phyloP scores from a whole-genome alignment of 2,888 invertebrate genomes.

The Tetropium fuscum region DNA sequence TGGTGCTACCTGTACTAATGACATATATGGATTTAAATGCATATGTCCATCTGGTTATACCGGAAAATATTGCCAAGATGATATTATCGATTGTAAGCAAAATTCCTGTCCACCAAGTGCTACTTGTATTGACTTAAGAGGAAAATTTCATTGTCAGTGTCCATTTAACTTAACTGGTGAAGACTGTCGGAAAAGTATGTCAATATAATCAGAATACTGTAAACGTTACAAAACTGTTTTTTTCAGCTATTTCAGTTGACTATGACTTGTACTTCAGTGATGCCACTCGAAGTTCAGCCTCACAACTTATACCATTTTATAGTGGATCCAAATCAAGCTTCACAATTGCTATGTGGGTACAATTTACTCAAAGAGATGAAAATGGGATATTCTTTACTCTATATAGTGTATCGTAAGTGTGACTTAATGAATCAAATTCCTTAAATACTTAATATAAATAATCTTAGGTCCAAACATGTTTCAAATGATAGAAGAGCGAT shows the following conservation, averaged over 20 bases:
- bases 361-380: slow-evolving; percentile 91
- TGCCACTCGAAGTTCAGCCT: slow-evolving; percentile 89
- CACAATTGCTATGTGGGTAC: slow-evolving; percentile 96
- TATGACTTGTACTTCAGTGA: slow-evolving; percentile 97
- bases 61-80: slow-evolving; percentile 88
- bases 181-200: slow-evolving; percentile 93
- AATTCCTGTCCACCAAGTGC: slow-evolving; percentile 95
- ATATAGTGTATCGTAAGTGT: slow-evolving; percentile 83
- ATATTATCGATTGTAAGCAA: slow-evolving; percentile 92
- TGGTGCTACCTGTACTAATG: slow-evolving; percentile 91
- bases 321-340: slow-evolving; percentile 81
- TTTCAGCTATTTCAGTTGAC: slow-evolving; percentile 95
- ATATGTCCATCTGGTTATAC: slow-evolving; percentile 84
- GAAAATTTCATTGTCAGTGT: slow-evolving; percentile 95
- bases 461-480: slow-evolving; percentile 80
- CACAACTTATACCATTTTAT: slow-evolving; percentile 92
- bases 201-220: slow-evolving; percentile 42
- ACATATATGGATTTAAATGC: slow-evolving; percentile 88
- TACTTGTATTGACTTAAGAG: slow-evolving; percentile 90
- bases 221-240: slow-evolving; percentile 3
- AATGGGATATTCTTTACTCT: slow-evolving; percentile 94
- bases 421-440: slow-evolving; percentile 1
- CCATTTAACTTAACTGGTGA: slow-evolving; percentile 97
- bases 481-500: slow-evolving; percentile 83
- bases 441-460: neutral